phyloP scores from a whole-genome alignment of 2,888 invertebrate genomes.

The Synergus laeviventris region DNA sequence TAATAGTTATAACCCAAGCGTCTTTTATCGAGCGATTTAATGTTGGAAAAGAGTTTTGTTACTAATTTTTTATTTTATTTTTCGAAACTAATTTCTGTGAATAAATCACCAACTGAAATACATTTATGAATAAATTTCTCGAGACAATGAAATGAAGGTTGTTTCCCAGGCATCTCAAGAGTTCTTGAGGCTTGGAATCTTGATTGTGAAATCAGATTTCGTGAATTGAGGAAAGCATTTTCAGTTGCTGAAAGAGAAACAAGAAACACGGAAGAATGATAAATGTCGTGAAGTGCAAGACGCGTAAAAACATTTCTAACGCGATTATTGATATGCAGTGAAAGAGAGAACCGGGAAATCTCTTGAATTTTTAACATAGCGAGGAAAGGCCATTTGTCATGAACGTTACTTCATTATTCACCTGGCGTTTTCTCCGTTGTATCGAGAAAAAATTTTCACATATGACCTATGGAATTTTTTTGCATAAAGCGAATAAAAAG shows the following conservation, averaged over 20 bases:
- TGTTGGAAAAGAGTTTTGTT: neutral
- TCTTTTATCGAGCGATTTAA: neutral
- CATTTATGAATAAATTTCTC: neutral
- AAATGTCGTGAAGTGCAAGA: neutral
- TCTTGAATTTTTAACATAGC: neutral
- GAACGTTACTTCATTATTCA: slow-evolving; percentile 5
- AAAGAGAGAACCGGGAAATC: neutral
- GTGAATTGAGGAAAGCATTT: neutral
- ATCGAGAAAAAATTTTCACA: neutral
- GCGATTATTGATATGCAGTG: neutral
- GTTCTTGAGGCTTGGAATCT: neutral
- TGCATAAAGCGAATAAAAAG: neutral
- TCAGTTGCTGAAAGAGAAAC: neutral
- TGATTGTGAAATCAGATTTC: slow-evolving; percentile 15
- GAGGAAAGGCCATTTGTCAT: slow-evolving; percentile 21
- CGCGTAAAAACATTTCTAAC: slow-evolving; percentile 36
- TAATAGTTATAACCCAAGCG: neutral
- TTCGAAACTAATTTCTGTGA: neutral
- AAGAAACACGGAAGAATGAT: slow-evolving; percentile 6
- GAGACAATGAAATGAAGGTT: neutral
- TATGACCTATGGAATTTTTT: neutral
- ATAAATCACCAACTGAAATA: neutral
- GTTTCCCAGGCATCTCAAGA: neutral
- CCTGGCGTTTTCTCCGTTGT: neutral
- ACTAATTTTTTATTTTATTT: neutral